These are phyloP conservation scores for Crioceris asparagi DNA, from an alignment of 2,888 invertebrate species.

Conservation along the genomic window DNA sequence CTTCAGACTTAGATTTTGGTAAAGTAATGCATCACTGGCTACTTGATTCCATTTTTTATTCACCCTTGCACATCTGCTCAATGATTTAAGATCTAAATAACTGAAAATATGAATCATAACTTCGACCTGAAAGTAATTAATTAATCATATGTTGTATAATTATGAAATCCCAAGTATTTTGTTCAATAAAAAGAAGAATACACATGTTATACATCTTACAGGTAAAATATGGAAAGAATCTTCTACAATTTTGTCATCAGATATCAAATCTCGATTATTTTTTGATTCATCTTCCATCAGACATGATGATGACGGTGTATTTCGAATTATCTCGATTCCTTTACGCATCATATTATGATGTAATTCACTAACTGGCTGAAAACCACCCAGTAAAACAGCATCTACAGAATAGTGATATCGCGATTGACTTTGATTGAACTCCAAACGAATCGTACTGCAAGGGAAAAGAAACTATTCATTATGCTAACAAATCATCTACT, in stretches of 20 bases:
- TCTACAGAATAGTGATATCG: conserved; percentile 84
- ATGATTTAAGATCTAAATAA: conserved; percentile 67
- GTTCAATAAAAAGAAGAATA: no score
- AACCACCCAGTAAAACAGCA: conserved; percentile 68
- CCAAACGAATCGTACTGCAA: conserved; percentile 65
- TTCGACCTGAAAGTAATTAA: conserved; percentile 65
- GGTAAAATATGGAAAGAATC: no score
- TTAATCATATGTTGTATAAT: no score
- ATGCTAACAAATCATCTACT: no score
- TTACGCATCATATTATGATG: conserved; percentile 24
- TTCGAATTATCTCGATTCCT: conserved; percentile 10
- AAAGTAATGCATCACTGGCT: conserved; percentile 64
- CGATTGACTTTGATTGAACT: conserved; percentile 71
- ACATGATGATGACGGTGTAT: conserved; percentile 6
- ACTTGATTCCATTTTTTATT: conserved; percentile 62
- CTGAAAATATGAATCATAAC: conserved; percentile 68
- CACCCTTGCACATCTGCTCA: conserved; percentile 66
- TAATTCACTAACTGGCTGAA: conserved; percentile 25
- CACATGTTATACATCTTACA: no score
- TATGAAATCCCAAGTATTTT: no score
- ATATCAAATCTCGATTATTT: no score
- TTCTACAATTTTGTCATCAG: no score
- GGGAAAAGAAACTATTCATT: background rate
- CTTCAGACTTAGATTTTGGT: conserved; percentile 69
- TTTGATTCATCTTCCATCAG: no score